Base-by-base conservation (phyloP, 2,797 vertebrate genomes). In the Oreonectes daqikongensis region DNA sequence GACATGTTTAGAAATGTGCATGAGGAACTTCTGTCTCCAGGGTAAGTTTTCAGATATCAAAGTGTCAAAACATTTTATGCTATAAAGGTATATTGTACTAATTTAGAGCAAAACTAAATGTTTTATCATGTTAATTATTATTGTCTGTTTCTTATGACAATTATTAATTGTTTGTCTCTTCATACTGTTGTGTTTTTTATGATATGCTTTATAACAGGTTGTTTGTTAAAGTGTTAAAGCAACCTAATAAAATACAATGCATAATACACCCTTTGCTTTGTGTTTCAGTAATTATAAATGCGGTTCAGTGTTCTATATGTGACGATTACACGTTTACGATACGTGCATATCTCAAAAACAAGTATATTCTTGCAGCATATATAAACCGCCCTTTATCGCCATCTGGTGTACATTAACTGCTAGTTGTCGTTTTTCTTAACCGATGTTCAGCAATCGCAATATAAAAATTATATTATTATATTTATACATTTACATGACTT, bases 401-500 rank as follows among this genome's bases (percentile, higher is more conserved):
- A 73, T 22, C 77, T 82, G 26, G 69, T 73, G 77, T 64, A 4
- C 73, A 63, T 35, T 42, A 12, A 8, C 8, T 55, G 44, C 12
- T 8, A 55, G 12, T 8, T 17, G 11, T 32, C 22, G 12, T 28
- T 20, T 55, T 65, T 9, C 11, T 1, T 24, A 38, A 22, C 20
- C 5, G 8, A n/a, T n/a, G n/a, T n/a, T n/a, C n/a, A n/a, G n/a
- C n/a, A n/a, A n/a, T n/a, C n/a, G n/a, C n/a, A n/a, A n/a, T n/a
- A n/a, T n/a, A n/a, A n/a, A n/a, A n/a, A n/a, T n/a, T n/a, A n/a
- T n/a, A n/a, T n/a, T n/a, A n/a, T n/a, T n/a, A n/a, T n/a, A n/a
- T n/a, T n/a, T n/a, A n/a, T n/a, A n/a, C n/a, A n/a, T n/a, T n/a
- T n/a, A n/a, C n/a, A n/a, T n/a, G n/a, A n/a, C n/a, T n/a, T n/a